Conservation (phyloP, 1,140 invertebrate genomes). For the Hyphantria cunea region DNA sequence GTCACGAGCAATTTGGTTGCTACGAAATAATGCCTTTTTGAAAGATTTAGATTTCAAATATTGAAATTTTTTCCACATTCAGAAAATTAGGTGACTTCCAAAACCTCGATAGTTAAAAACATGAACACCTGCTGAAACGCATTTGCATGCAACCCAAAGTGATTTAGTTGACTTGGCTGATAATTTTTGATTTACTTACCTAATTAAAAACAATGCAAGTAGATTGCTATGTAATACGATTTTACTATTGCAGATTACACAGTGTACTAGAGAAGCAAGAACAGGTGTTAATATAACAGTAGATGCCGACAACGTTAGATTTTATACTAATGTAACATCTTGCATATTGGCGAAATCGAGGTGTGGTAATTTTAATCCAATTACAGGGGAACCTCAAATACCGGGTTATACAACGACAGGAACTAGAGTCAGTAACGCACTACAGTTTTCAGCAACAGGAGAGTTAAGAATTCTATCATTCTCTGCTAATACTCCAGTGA, state of each 20-base stretch:
- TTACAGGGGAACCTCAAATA: conserved; percentile 82
- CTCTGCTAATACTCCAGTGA: conserved; percentile 63
- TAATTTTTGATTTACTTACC: no score
- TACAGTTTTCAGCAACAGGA: conserved; percentile 80
- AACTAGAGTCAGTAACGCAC: conserved; percentile 70
- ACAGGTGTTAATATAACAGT: conserved; percentile 74
- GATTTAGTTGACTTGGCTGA: no score
- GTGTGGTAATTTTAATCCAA: conserved; percentile 82
- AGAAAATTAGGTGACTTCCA: no score
- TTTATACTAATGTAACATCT: conserved; percentile 82
- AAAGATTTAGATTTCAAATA: no score
- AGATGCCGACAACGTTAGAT: conserved; percentile 77
- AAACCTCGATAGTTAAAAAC: no score
- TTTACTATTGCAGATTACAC: conserved; percentile 69
- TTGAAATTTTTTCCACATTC: no score
- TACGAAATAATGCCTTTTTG: no score
- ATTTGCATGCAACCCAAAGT: no score
- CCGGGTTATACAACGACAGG: conserved; percentile 65
- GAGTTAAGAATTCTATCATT: conserved; percentile 80
- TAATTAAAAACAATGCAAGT: no score
- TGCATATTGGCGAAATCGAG: conserved; percentile 82
- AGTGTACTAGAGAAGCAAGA: conserved; percentile 78
- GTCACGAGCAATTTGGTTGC: no score
- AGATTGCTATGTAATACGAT: conserved; percentile 8
- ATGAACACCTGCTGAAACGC: no score